These are phyloP conservation scores for Ramazzottius varieornatus DNA, from an alignment of 2,888 invertebrate genomes.

Conservation along the genomic window DNA sequence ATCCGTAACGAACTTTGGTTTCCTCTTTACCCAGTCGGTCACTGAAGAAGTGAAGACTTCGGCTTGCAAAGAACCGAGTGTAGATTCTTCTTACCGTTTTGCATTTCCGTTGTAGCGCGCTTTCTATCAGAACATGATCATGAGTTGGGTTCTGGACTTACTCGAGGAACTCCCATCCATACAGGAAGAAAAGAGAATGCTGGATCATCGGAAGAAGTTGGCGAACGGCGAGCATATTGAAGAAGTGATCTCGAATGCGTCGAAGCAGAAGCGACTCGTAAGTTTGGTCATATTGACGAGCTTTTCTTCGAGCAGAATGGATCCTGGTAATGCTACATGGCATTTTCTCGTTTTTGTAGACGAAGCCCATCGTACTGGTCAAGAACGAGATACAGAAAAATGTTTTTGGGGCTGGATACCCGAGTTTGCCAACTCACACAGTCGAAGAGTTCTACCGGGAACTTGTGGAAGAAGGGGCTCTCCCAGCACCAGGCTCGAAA, in stretches of 20 bases:
- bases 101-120: background rate
- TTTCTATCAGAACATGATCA: background rate
- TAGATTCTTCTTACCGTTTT: no score
- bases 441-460: slow-evolving; percentile 23
- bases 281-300: background rate
- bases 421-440: slow-evolving; percentile 19
- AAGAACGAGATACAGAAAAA: slow-evolving; percentile 19
- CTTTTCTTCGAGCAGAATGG: no score
- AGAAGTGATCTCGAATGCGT: background rate
- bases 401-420: slow-evolving; percentile 22
- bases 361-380: slow-evolving; percentile 12
- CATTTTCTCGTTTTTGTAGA: background rate
- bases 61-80: no score
- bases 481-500: slow-evolving; percentile 8
- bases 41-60: no score
- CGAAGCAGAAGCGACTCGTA: background rate
- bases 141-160: background rate
- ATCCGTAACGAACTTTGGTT: no score
- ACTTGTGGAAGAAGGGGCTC: slow-evolving; percentile 16
- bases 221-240: background rate
- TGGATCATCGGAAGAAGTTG: background rate
- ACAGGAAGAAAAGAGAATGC: background rate
- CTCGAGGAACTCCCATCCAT: background rate
- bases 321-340: no score
- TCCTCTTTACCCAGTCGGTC: no score